Evolutionary conservation across 2,888 invertebrate species (phyloP).

Genomic region (Iphiclides podalirius): DNA sequence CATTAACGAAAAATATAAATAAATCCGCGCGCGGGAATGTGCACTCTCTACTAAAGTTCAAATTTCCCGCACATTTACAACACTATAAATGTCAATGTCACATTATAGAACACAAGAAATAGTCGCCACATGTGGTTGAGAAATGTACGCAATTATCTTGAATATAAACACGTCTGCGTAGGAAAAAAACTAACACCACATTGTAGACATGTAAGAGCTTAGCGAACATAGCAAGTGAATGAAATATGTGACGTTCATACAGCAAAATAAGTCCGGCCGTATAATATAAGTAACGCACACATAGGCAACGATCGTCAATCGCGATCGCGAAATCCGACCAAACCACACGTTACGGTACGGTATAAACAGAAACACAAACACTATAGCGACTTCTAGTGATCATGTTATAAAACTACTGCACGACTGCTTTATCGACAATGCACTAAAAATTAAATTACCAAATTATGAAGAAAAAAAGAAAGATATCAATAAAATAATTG

Average conservation of each 20-base stretch:
- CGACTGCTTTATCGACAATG: slow-evolving; percentile 49
- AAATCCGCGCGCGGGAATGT: slow-evolving; percentile 18
- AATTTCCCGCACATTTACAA: slow-evolving; percentile 60
- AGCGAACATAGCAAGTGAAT: slow-evolving; percentile 36
- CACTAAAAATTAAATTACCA: slow-evolving; percentile 20
- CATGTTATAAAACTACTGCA: slow-evolving; percentile 8
- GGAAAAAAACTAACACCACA: slow-evolving; percentile 11
- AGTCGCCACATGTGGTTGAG: slow-evolving; percentile 31
- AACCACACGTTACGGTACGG: slow-evolving; percentile 19
- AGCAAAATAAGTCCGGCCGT: slow-evolving; percentile 36
- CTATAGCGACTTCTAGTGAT: slow-evolving; percentile 45
- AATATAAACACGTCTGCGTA: slow-evolving; percentile 21
- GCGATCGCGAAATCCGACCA: slow-evolving; percentile 30
- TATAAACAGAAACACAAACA: slow-evolving; percentile 17
- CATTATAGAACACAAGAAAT: slow-evolving; percentile 32
- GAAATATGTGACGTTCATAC: slow-evolving; percentile 38
- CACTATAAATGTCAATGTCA: slow-evolving; percentile 56
- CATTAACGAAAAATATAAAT: slow-evolving; percentile 19
- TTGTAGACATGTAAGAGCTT: slow-evolving; percentile 27
- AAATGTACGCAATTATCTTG: slow-evolving; percentile 37
- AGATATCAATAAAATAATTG: too few relatives aligned
- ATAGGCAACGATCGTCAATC: slow-evolving; percentile 44
- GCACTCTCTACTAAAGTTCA: slow-evolving; percentile 32
- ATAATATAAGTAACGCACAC: slow-evolving; percentile 48
- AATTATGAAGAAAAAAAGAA: too few relatives aligned